Conservation (phyloP, 1,140 invertebrate species). For the Penaeus indicus region DNA sequence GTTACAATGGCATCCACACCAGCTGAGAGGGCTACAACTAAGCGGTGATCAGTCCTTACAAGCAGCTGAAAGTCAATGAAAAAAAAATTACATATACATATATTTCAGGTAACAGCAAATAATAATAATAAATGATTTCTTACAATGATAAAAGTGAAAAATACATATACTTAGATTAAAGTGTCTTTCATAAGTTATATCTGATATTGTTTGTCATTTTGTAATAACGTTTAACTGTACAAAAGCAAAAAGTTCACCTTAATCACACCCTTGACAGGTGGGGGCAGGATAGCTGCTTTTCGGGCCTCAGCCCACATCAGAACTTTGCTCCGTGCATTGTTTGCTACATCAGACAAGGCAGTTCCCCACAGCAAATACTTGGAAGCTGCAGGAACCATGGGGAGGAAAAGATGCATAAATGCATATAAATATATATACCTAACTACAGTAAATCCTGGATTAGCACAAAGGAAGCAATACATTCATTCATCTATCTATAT, state of each 20-base stretch:
- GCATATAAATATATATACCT: conserved; percentile 65
- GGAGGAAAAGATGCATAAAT: neutral
- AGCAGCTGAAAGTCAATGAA: conserved; percentile 51
- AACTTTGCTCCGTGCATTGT: neutral
- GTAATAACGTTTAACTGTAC: neutral
- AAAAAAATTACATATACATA: neutral
- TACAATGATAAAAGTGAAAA: neutral
- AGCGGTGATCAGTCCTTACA: conserved; percentile 70
- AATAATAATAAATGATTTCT: no score
- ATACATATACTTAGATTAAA: neutral
- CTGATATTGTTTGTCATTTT: no score
- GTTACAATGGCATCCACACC: conserved; percentile 75
- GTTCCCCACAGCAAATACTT: conserved; percentile 68
- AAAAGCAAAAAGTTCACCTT: conserved; percentile 61
- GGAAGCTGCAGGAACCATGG: conserved; percentile 44
- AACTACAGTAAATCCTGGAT: neutral
- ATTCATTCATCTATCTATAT: neutral
- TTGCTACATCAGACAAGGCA: conserved; percentile 20
- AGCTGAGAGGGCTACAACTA: conserved; percentile 76
- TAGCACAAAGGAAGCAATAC: no score
- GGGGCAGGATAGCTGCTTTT: conserved; percentile 72
- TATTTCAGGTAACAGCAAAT: no score
- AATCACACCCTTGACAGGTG: conserved; percentile 72
- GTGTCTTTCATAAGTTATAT: neutral
- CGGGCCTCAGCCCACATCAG: conserved; percentile 67